Evolutionary conservation across 2,113 vertebrate genomes (phyloP).

Genomic region (Asarcornis scutulata): DNA sequence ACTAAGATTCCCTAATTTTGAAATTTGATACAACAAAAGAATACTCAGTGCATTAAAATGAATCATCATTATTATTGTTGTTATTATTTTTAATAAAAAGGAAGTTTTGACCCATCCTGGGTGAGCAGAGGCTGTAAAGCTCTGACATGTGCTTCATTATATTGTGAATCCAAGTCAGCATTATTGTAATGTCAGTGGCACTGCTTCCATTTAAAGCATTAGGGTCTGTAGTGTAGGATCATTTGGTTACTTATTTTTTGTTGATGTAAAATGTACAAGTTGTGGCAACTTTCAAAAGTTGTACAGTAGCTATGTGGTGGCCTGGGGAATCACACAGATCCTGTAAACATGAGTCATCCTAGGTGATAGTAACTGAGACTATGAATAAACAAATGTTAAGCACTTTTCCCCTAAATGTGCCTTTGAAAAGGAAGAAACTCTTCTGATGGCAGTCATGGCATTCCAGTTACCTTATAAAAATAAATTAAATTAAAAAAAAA

Average conservation of each 20-base stretch:
- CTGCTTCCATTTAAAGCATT: neutral
- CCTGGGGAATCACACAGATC: neutral
- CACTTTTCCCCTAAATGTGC: neutral
- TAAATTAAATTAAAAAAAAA: neutral
- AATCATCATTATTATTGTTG: neutral
- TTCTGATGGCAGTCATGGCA: neutral
- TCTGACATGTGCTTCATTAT: neutral
- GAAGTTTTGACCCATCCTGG: neutral
- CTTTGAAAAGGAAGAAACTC: neutral
- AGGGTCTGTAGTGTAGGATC: neutral
- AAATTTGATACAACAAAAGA: neutral
- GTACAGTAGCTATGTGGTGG: neutral
- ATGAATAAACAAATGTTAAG: neutral
- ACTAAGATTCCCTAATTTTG: neutral
- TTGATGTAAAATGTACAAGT: neutral
- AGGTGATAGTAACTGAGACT: neutral
- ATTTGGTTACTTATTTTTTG: neutral
- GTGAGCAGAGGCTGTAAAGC: neutral
- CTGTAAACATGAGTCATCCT: neutral
- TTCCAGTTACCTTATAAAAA: neutral
- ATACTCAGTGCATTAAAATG: neutral
- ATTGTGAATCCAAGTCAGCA: neutral
- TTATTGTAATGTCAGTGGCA: neutral
- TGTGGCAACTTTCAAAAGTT: neutral
- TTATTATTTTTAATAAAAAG: neutral